These are phyloP conservation scores for Lathamus discolor DNA, from an alignment of 2,113 vertebrate genomes.

Conservation along the genomic window DNA sequence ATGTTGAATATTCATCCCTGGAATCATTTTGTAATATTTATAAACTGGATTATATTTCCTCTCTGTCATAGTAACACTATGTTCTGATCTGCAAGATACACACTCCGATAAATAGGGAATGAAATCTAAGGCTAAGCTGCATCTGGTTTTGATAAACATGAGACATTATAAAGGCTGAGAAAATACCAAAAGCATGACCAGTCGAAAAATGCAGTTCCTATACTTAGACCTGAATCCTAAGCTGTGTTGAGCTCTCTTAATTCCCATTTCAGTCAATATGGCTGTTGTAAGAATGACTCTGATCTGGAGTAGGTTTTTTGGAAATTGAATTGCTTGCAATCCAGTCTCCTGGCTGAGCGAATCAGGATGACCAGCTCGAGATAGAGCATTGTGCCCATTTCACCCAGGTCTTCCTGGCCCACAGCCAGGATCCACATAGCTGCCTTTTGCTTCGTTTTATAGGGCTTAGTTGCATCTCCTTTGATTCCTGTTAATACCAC, in stretches of 20 bases:
- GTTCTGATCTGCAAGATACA: slow-evolving; percentile 45
- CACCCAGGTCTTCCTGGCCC: background rate
- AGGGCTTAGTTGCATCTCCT: background rate
- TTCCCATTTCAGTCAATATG: background rate
- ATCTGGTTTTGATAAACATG: slow-evolving; percentile 62
- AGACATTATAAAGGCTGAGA: slow-evolving; percentile 43
- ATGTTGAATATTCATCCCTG: background rate
- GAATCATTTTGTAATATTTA: slow-evolving; percentile 39
- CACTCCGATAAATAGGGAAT: slow-evolving; percentile 31
- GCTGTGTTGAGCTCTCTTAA: background rate
- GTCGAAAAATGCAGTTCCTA: slow-evolving; percentile 34
- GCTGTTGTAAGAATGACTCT: background rate
- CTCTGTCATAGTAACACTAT: slow-evolving; percentile 36
- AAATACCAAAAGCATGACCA: slow-evolving; percentile 44
- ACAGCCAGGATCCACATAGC: rapidly evolving
- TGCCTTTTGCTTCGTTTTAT: rapidly evolving
- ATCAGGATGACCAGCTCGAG: background rate
- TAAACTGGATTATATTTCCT: slow-evolving; percentile 44
- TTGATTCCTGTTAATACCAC: background rate
- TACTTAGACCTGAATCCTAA: slow-evolving; percentile 22
- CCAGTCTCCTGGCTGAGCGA: background rate
- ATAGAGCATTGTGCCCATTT: background rate
- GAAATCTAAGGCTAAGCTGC: slow-evolving; percentile 28
- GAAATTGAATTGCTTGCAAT: background rate
- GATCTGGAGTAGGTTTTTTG: background rate